Base-by-base conservation (phyloP, 2,888 invertebrate species). In the Ommatoiulus sabulosus region DNA sequence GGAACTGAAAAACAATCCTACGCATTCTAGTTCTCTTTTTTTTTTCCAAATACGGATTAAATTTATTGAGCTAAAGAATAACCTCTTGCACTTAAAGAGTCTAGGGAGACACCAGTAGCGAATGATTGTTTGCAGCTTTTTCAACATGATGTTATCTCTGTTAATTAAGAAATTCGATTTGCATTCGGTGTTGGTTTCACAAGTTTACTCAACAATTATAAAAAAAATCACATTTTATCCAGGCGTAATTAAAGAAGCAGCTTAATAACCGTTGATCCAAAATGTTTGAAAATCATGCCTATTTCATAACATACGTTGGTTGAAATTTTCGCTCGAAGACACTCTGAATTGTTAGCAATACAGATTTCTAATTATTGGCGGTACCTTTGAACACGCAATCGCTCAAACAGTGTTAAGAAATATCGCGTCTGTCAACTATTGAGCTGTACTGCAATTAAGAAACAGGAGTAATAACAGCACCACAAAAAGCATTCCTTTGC, bases 321-420 rank as follows among this genome's bases (percentile, higher is more conserved):
- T 80, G 15, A 43, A 80, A 80, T 15, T 35, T 80, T 35, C 80
- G 80, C 80, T 24, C 35, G 12, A 80, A 15, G 12, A 80, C 80
- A 1, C 80, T 12, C 15, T 43, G 12, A 43, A 35, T 80, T 80
- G 80, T 35, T 7, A 80, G 35, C 43, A 35, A 12, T 80, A 80
- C 15, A 12, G 80, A 72, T 72, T 80, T 80, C 15, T 43, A 80
- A 80, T 80, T 80, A 80, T 35, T 80, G 80, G 80, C 80, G 80
- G 80, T 15, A 24, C 15, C 80, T 80, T 80, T 80, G 35, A 80
- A 80, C 80, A 12, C 35, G 35, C 35, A 24, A 15, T 35, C 80
- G 7, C 1, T 72, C 72, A 24, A 10, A 80, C 35, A 80, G 15
- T 80, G 80, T 72, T 4, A 35, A 80, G 80, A 80, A 80, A 24